Base-by-base conservation (phyloP, 2,888 invertebrate genomes). In the Orchesella flavescens region DNA sequence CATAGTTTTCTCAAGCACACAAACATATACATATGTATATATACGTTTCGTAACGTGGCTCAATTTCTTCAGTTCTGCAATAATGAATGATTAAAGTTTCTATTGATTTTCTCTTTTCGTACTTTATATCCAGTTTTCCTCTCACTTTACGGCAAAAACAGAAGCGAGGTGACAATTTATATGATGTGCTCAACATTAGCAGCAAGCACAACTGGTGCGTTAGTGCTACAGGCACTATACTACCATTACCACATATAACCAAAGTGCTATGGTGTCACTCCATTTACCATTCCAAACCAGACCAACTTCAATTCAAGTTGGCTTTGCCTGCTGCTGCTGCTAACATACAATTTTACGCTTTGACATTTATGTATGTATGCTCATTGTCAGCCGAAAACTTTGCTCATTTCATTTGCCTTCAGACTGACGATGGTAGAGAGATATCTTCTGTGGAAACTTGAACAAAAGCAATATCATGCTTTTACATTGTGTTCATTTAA, bases 11-110 rank as follows among this genome's bases (percentile, higher is more conserved):
- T 34, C 34, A 34, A 34, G 7, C 34, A 34, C 34, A 34, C 34
- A 34, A 4, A 34, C 7, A 34, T 43, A 65, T n/a, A n/a, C n/a
- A n/a, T n/a, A n/a, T n/a, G n/a, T n/a, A n/a, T n/a, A n/a, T n/a
- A n/a, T n/a, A n/a, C n/a, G n/a, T n/a, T n/a, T n/a, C n/a, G 49
- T 12, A 44, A 49, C 17, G 17, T 43, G n/a, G 65, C 21, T 34
- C 24, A 59, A 49, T 63, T 63, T 73, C 2, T 34, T 44, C 61
- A 61, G 46, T 21, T 46, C 43, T 19, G 34, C 24, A 65, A 65
- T 53, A 75, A 65, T 73, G 75, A 66, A 65, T 66, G 75, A 75
- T 75, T 66, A 66, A 75, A 75, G 19, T 66, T 65, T 73, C 0
- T 66, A 75, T 65, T 66, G 75, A 75, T 75, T 75, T 65, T 75